Conservation (phyloP, 2,888 invertebrate species). For the Campoplex nolae region DNA sequence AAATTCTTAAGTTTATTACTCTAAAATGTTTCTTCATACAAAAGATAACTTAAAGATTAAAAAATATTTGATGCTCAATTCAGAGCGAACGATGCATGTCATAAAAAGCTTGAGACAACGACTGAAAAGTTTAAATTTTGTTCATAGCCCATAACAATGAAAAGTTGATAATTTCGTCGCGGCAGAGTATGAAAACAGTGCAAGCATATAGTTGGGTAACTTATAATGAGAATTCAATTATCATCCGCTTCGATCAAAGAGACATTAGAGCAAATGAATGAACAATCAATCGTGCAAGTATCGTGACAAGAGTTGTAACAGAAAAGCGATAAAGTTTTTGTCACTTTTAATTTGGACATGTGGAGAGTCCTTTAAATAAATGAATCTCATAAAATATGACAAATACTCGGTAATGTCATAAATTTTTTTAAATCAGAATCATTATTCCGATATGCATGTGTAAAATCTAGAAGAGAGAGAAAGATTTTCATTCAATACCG, state of each 20-base stretch:
- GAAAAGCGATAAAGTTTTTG: neutral
- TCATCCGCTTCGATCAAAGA: neutral
- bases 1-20: no score
- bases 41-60: no score
- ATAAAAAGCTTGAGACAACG: neutral
- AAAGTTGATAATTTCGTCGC: neutral
- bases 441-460: neutral
- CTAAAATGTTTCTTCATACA: no score
- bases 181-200: neutral
- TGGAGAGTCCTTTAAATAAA: neutral
- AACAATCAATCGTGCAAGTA: neutral
- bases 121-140: neutral
- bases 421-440: neutral
- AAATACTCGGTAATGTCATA: conserved; percentile 7
- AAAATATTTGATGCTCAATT: no score
- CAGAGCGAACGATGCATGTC: neutral
- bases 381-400: neutral
- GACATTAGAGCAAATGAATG: neutral
- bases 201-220: neutral
- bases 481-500: conserved; percentile 51
- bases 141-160: neutral
- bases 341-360: neutral
- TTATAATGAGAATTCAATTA: neutral
- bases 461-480: neutral
- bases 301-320: neutral